Evolutionary conservation across 2,113 vertebrate genomes (phyloP).

Genomic region (Tachuris rubrigastra): DNA sequence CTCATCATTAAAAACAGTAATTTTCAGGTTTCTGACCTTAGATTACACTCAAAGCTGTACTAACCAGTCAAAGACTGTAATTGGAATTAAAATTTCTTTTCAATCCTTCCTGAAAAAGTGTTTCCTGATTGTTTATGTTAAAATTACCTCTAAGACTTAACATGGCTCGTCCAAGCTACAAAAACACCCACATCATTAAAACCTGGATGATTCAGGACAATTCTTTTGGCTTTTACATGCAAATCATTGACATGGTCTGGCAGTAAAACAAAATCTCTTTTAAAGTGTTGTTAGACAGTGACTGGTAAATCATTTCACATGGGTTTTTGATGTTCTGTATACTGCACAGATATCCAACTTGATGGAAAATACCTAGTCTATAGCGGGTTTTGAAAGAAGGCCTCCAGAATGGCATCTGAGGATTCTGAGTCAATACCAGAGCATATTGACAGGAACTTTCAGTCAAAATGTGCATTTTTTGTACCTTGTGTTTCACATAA

Average conservation of each 20-base stretch:
- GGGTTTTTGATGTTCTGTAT: neutral
- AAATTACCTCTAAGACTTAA: neutral
- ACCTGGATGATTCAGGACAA: neutral
- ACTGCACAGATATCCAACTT: neutral
- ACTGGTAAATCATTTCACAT: neutral
- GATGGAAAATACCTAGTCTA: neutral
- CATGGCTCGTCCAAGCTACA: neutral
- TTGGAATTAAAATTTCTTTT: neutral
- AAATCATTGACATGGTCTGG: neutral
- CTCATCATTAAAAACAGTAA: constrained; percentile 23
- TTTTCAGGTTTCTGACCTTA: constrained; percentile 26
- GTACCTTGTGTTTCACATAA: neutral
- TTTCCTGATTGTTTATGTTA: neutral
- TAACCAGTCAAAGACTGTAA: neutral
- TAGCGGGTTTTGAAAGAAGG: neutral
- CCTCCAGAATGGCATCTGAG: neutral
- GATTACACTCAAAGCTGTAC: neutral
- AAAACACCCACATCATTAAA: neutral
- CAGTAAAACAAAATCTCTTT: neutral
- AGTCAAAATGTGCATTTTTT: neutral
- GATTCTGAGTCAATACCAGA: neutral
- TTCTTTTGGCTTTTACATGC: neutral
- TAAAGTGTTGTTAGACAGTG: neutral
- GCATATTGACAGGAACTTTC: neutral
- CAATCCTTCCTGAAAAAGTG: neutral